Base-by-base conservation (phyloP, 2,888 invertebrate genomes). In the Ommatoiulus sabulosus region DNA sequence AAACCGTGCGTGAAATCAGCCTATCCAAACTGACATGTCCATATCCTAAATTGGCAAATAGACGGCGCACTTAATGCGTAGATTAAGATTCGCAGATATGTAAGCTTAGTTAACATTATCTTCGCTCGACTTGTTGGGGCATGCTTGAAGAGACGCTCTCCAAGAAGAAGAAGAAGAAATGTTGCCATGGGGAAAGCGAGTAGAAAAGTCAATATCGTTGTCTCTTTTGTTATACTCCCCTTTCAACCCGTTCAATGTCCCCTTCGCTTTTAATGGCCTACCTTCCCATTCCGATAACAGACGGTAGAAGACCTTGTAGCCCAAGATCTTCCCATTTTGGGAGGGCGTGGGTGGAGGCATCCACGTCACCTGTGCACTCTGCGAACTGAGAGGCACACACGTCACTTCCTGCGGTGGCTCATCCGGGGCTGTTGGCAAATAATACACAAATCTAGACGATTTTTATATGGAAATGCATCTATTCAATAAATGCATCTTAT, bases 341-440 rank as follows among this genome's bases (percentile, higher is more conserved):
- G 96, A 96, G 90, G 96, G 95, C 87, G 95, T 93, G 87, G 96
- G 95, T 43, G 97, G 97, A 24, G 96, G 95, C 91, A 96, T 96
- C 97, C 97, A 97, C 89, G 96, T 95, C 90, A 97, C 96, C 92
- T 96, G 95, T 90, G 97, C 95, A 90, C 96, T 97, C 93, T 97
- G 96, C 44, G 97, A 97, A 91, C 96, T 96, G 89, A 96, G 93
- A 43, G 97, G 96, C 89, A 96, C 95, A 93, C 97, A 97, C 90
- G 96, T 95, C 43, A 97, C 95, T 91, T 96, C 95, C 91, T 96
- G 96, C 4, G 97, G 97, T 35, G 97, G 96, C 88, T 96, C 89
- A 89, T 88, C 88, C 17, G 88, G 88, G 17, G 86, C 88, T 88
- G 48, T 86, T 57, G 57, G 5, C 57, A 15, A 57, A 57, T 10